A percentile compares a stretch with the other conserved stretches of the same genome.
These are phyloP conservation scores for Leptura quadrifasciata DNA, from an alignment of 2,888 invertebrate genomes.

Conservation along the genomic window DNA sequence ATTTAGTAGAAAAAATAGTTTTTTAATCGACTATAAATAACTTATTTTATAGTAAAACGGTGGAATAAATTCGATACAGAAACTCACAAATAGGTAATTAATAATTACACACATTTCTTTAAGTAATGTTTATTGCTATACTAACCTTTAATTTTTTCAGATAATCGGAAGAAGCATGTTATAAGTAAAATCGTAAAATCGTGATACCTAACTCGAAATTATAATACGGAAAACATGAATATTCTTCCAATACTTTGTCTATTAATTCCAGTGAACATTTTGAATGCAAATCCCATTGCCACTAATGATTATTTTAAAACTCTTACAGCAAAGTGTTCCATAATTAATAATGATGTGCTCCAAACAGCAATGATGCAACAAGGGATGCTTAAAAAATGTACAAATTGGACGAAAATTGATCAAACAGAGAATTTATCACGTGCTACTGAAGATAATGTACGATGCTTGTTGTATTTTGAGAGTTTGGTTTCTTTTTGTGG, in stretches of 20 bases:
- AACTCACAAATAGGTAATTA: not conserved
- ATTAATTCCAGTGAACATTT: conserved; percentile 9
- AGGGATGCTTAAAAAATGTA: conserved; percentile 53
- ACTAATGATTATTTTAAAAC: conserved; percentile 13
- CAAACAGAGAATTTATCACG: conserved; percentile 35
- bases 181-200: not conserved
- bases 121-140: not conserved
- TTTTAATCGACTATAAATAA: not conserved
- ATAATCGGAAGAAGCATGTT: conserved; percentile 12
- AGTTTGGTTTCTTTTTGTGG: conserved; percentile 55
- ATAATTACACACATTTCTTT: not conserved
- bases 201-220: not conserved
- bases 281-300: not conserved
- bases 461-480: conserved; percentile 61
- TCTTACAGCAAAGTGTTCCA: conserved; percentile 3
- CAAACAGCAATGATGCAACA: conserved; percentile 31
- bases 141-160: not conserved
- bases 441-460: conserved; percentile 46
- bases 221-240: conserved; percentile 20
- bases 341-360: not conserved
- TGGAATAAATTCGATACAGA: not conserved
- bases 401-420: conserved; percentile 48
- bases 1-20: not conserved
- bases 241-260: conserved; percentile 14
- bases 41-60: not conserved